Evolutionary conservation across 1,140 invertebrate species (phyloP), one percentile per base, ranked within the genome.

Genomic region (Lordiphosa collinella): DNA sequence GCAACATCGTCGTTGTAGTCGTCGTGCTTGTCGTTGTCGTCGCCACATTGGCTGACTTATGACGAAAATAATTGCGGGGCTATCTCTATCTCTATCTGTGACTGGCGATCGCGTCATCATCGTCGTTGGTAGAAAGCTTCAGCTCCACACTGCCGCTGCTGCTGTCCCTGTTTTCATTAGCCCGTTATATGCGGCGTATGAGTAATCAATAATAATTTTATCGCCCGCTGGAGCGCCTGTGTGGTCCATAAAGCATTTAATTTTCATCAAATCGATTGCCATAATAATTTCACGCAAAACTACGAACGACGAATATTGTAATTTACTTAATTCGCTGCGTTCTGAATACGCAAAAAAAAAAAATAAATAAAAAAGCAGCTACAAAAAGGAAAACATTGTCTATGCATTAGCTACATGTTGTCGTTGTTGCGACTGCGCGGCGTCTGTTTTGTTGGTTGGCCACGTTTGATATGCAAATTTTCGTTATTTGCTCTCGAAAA

Each of bases 1-100:
- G 36, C 36, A 35, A 35, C 29, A 47, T 36, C 14, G 22, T 54
- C 57, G 56, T 37, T 37, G 59, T 56, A 49, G 70, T 58, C 78
- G 71, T 54, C 40, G 63, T 60, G 50, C 60, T 55, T 58, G 35
- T 35, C 32, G 12, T 11, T 47, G 49, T 67, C 53, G 60, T 57
- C 65, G 79, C 79, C 78, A 84, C 72, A 78, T 84, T 84, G 79
- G 78, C 78, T 84, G 78, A 84, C 78, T 84, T 84, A 84, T 84
- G 78, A 85, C 68, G 78, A 85, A 84, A 84, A 84, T 84, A 84
- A 84, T 84, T 84, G 79, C 68, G 61, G 68, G 67, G 70, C 66
- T 67, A 67, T 67, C 63, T 50, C 12, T 35, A 57, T 60, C 78
- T 71, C 66, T 67, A 67, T 67, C 63, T 50, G 14, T 35, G 60